Base-by-base conservation (phyloP, 2,797 vertebrate genomes). In the Loriculus beryllinus region DNA sequence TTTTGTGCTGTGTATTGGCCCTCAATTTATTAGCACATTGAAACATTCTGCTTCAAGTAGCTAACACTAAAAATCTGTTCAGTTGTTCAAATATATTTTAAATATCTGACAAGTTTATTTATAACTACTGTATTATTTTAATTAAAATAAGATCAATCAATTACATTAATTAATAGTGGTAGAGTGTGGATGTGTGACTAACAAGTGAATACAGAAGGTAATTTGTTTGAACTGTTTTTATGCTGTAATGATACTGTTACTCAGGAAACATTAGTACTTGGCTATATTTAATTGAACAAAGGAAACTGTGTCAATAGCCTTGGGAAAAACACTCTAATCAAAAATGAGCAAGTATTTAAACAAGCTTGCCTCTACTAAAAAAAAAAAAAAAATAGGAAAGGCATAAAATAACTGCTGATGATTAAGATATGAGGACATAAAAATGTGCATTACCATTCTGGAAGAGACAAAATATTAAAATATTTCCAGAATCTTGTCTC, bases 81-180 rank as follows among this genome's bases (percentile, higher is more conserved):
- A 76, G 52, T 39, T 90, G 18, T 82, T 72, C 67, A 89, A 77
- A 84, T 1, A 9, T 16, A 90, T 84, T 90, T 94, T 78, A 82
- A 93, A 82, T 68, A 74, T n/a, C 77, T 72, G 42, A 25, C n/a
- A 83, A 70, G 29, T 4, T 19, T 94, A 93, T 93, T 95, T 90
- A 77, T 26, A 86, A 70, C 3, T 67, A 21, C 5, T 63, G 52
- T 21, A 67, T 87, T 60, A 37, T n/a, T 94, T 94, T 90, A 91
- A 93, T 92, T 97, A 85, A 91, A 93, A 48, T 77, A 88, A 74
- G 39, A 40, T 28, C 72, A 86, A 94, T 83, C 45, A 80, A 82
- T 93, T 94, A 80, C 17, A 84, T 75, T 76, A 82, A 93, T 91
- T 82, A 86, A 60, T 35, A 83, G 64, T 7, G 6, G 14, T 52